Percentiles rank a stretch among this genome's conserved stretches.
These are phyloP conservation scores for Myotis pilosus DNA, from an alignment of 2,797 vertebrate genomes.

Conservation along the genomic window DNA sequence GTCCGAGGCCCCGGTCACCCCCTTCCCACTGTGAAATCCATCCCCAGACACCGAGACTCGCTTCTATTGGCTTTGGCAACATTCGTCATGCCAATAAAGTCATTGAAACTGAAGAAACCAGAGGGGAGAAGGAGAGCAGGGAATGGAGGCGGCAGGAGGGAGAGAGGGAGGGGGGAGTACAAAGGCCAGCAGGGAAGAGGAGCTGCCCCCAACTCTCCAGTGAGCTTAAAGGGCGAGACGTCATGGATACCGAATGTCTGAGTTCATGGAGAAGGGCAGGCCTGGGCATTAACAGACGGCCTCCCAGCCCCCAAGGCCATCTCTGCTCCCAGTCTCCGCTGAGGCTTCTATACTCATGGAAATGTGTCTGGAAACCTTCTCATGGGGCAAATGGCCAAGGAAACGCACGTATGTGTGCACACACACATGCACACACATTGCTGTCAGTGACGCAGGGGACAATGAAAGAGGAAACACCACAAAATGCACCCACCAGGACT, in stretches of 20 bases:
- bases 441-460: neutral
- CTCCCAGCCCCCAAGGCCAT: neutral
- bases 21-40: conserved; percentile 77
- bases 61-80: conserved; percentile 75
- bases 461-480: neutral
- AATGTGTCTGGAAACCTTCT: conserved; percentile 76
- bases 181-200: neutral
- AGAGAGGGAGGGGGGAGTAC: neutral
- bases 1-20: conserved; percentile 47
- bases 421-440: neutral
- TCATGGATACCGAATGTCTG: conserved; percentile 57
- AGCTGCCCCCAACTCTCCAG: neutral
- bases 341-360: conserved; percentile 73
- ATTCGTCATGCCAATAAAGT: conserved; percentile 77
- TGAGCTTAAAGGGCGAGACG: conserved; percentile 18
- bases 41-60: conserved; percentile 73
- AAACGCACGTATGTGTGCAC: neutral
- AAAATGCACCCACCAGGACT: neutral
- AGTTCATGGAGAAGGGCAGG: conserved; percentile 60
- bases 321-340: conserved; percentile 58
- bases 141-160: neutral
- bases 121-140: conserved; percentile 1
- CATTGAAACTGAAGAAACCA: conserved; percentile 74
- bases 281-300: neutral
- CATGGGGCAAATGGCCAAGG: conserved; percentile 74